A percentile compares a stretch with the other conserved stretches of the same genome.
Conservation (phyloP, 2,797 vertebrate genomes). For the Galaxias olidus region DNA sequence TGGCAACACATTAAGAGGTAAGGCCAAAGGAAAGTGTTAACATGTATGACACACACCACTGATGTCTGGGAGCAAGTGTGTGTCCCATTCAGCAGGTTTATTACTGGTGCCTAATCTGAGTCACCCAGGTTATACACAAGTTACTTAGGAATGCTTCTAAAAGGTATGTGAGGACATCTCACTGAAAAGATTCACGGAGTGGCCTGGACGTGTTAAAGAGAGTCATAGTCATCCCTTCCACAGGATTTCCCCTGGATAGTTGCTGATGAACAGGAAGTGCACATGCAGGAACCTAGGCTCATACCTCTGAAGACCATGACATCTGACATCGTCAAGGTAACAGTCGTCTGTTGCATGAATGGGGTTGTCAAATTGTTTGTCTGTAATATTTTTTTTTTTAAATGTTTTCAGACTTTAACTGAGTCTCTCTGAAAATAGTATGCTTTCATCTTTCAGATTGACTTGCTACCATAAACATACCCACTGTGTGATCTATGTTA, state of each 20-base stretch:
- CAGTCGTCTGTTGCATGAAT: neutral
- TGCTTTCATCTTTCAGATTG: too few species aligned
- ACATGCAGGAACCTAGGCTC: slow-evolving; percentile 93
- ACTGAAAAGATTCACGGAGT: neutral
- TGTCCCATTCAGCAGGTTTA: too few species aligned
- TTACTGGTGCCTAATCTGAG: too few species aligned
- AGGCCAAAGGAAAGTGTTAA: too few species aligned
- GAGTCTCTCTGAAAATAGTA: too few species aligned
- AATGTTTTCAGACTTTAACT: neutral
- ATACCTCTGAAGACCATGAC: slow-evolving; percentile 98
- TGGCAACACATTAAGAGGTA: too few species aligned
- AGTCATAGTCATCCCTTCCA: neutral
- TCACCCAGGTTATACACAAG: too few species aligned
- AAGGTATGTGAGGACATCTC: neutral
- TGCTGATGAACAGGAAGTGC: slow-evolving; percentile 94
- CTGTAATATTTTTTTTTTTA: neutral
- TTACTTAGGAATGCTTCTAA: too few species aligned
- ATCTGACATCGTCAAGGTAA: slow-evolving; percentile 93
- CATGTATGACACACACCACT: too few species aligned
- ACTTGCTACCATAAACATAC: too few species aligned
- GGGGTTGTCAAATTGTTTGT: neutral
- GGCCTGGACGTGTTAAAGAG: neutral
- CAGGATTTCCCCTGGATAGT: slow-evolving; percentile 98
- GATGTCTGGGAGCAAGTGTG: too few species aligned
- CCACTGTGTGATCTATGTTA: too few species aligned